Conservation (phyloP, 2,797 vertebrate genomes). For the Chelmon rostratus region DNA sequence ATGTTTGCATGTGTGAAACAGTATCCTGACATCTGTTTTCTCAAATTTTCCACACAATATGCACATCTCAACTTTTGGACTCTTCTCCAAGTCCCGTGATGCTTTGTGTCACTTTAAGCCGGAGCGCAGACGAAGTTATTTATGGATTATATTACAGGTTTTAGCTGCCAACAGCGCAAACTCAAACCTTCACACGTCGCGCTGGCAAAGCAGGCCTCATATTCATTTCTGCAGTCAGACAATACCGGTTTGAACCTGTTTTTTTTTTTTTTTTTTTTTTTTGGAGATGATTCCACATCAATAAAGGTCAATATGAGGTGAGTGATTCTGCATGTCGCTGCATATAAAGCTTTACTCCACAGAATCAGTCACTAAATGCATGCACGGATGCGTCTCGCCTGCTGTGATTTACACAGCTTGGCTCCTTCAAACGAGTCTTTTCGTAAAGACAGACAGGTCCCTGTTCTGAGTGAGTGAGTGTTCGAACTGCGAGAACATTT, state of each 20-base stretch:
- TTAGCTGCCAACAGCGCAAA: background rate
- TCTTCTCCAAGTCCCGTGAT: background rate
- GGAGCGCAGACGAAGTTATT: background rate
- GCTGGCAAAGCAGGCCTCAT: background rate
- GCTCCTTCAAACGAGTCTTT: background rate
- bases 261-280: too few species aligned
- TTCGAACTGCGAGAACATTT: background rate
- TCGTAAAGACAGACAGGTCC: background rate
- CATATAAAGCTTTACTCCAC: background rate
- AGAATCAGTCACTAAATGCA: background rate
- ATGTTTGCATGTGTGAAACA: background rate
- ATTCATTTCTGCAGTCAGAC: background rate
- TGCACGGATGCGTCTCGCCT: background rate
- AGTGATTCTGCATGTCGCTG: background rate
- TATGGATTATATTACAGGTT: background rate
- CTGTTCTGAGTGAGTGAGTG: background rate
- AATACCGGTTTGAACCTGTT: constrained; percentile 12
- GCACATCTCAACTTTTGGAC: background rate
- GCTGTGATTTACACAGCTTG: background rate
- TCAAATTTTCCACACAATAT: background rate
- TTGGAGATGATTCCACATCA: background rate
- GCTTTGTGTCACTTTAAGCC: background rate
- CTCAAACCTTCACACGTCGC: background rate
- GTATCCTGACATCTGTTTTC: background rate
- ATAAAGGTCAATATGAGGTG: background rate